Conservation (phyloP, 2,888 invertebrate species). For the Chrysolina americana region DNA sequence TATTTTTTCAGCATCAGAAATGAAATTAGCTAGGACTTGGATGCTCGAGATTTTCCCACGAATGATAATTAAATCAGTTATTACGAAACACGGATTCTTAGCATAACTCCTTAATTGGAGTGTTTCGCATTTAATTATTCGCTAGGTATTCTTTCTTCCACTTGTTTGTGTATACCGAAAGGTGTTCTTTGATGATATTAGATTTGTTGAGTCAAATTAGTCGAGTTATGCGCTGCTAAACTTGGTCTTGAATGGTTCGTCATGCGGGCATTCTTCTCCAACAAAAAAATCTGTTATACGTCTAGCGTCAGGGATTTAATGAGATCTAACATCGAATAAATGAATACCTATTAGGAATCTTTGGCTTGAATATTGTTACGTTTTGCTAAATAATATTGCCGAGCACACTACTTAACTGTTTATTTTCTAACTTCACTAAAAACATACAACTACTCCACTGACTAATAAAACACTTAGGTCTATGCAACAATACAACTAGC, state of each 20-base stretch:
- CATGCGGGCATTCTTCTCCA: neutral
- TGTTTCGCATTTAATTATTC: conserved; percentile 4
- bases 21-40: conserved; percentile 8
- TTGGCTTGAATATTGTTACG: too few relatives aligned
- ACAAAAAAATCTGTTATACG: too few relatives aligned
- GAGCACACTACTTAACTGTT: too few relatives aligned
- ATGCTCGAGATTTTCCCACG: conserved; percentile 20
- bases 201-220: neutral
- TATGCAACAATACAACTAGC: too few relatives aligned
- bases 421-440: too few relatives aligned
- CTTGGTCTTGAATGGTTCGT: neutral
- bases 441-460: too few relatives aligned
- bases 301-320: too few relatives aligned
- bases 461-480: too few relatives aligned
- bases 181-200: conserved; percentile 1
- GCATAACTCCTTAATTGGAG: conserved; percentile 21
- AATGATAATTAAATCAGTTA: conserved; percentile 3
- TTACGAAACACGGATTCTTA: conserved; percentile 9
- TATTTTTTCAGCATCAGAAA: neutral
- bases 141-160: conserved; percentile 1
- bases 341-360: too few relatives aligned
- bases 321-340: too few relatives aligned
- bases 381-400: too few relatives aligned
- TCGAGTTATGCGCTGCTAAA: neutral
- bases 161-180: conserved; percentile 1